Conservation (phyloP, 2,113 vertebrate genomes). For the Takifugu flavidus region DNA sequence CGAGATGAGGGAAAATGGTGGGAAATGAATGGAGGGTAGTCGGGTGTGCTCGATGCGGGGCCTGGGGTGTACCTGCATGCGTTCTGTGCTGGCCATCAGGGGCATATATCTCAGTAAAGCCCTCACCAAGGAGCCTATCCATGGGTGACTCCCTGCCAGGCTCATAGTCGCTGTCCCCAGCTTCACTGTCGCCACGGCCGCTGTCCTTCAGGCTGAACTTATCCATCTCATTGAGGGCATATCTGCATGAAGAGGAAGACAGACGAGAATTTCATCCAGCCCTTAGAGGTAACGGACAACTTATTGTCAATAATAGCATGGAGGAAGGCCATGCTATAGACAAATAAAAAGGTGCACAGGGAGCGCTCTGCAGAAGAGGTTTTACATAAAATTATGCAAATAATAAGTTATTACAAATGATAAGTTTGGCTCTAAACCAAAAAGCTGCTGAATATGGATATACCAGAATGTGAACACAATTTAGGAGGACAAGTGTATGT, state of each 20-base stretch:
- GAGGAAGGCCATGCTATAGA: neutral
- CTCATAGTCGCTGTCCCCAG: conserved; percentile 97
- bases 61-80: conserved; percentile 85
- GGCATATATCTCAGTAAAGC: conserved; percentile 92
- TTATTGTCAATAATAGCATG: conserved; percentile 12
- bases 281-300: neutral
- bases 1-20: neutral
- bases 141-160: conserved; percentile 94
- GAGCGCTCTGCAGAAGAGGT: conserved; percentile 28
- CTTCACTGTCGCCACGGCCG: conserved; percentile 95
- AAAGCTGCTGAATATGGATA: conserved; percentile 14
- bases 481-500: neutral
- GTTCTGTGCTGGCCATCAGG: conserved; percentile 87
- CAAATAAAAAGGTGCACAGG: conserved; percentile 27
- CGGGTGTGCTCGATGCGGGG: conserved; percentile 1
- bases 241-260: conserved; percentile 72
- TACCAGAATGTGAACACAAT: neutral
- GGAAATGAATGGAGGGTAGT: no score
- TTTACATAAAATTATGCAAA: conserved; percentile 62
- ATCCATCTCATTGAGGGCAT: conserved; percentile 97
- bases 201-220: conserved; percentile 99
- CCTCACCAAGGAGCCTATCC: conserved; percentile 91
- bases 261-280: conserved; percentile 2
- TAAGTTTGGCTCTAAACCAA: conserved; percentile 36
- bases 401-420: conserved; percentile 28